Percentiles rank a stretch among this genome's conserved stretches.
phyloP scores from a whole-genome alignment of 2,113 vertebrate genomes.

The Casuarius casuarius region DNA sequence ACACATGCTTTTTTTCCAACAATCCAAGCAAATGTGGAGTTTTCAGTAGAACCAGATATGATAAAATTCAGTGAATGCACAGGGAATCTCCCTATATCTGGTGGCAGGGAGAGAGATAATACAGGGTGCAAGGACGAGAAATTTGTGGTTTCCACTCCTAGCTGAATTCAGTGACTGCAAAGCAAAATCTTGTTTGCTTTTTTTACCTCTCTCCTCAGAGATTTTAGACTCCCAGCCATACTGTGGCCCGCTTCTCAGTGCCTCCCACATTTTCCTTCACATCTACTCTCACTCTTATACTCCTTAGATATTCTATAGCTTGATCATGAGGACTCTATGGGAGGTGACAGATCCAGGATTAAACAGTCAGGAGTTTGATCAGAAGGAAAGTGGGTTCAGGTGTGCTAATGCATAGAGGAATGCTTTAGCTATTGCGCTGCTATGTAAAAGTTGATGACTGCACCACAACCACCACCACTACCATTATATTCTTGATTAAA shows the following conservation, averaged over 20 bases:
- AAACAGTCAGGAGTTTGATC: neutral
- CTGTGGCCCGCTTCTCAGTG: neutral
- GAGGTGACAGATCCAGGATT: neutral
- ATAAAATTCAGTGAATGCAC: neutral
- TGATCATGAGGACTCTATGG: neutral
- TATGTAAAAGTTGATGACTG: neutral
- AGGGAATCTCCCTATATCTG: neutral
- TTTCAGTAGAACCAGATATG: neutral
- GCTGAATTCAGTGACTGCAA: neutral
- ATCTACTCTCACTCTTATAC: neutral
- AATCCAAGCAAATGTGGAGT: neutral
- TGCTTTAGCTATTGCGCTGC: neutral
- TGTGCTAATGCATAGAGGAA: neutral
- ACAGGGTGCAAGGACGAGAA: neutral
- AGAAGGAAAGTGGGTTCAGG: neutral
- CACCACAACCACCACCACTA: neutral
- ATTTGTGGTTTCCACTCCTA: neutral
- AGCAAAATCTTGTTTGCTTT: neutral
- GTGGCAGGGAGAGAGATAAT: neutral
- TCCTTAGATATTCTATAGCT: neutral
- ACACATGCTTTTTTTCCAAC: neutral
- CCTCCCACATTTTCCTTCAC: neutral
- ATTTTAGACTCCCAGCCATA: neutral
- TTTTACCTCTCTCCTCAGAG: neutral
- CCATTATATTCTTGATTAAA: neutral